These are phyloP conservation scores for Corynorhinus townsendii DNA, from an alignment of 2,113 vertebrate species.

Conservation along the genomic window DNA sequence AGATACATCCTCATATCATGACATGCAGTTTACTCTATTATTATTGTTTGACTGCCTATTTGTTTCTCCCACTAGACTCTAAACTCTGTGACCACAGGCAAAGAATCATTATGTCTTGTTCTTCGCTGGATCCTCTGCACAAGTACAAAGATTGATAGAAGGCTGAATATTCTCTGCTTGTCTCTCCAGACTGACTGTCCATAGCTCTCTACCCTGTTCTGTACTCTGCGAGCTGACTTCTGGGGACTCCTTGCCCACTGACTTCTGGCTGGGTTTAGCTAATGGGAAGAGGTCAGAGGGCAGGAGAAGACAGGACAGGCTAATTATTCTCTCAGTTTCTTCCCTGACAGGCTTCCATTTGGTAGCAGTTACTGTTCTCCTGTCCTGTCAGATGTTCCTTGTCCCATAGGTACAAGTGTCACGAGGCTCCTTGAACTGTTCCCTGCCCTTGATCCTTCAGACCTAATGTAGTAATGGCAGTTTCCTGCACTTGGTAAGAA, in stretches of 20 bases:
- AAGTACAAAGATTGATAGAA: background rate
- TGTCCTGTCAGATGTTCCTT: background rate
- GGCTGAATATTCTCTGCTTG: background rate
- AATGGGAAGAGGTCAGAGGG: background rate
- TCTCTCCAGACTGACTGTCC: background rate
- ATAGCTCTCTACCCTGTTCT: background rate
- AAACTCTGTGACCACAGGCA: background rate
- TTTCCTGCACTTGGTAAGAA: background rate
- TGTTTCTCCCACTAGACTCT: background rate
- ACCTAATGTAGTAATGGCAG: background rate
- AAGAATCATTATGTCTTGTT: background rate
- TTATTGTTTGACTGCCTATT: background rate
- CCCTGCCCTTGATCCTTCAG: background rate
- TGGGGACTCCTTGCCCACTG: background rate
- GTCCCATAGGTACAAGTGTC: background rate
- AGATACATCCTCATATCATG: background rate
- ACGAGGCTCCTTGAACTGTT: background rate
- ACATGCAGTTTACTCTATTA: background rate
- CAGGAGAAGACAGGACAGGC: background rate
- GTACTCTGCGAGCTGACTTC: background rate
- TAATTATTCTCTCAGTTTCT: background rate
- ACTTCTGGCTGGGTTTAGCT: background rate
- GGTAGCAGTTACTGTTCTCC: background rate
- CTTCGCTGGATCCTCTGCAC: background rate
- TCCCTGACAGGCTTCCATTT: background rate